Evolutionary conservation across 2,888 invertebrate species (phyloP).

Genomic region (Homarus gammarus): DNA sequence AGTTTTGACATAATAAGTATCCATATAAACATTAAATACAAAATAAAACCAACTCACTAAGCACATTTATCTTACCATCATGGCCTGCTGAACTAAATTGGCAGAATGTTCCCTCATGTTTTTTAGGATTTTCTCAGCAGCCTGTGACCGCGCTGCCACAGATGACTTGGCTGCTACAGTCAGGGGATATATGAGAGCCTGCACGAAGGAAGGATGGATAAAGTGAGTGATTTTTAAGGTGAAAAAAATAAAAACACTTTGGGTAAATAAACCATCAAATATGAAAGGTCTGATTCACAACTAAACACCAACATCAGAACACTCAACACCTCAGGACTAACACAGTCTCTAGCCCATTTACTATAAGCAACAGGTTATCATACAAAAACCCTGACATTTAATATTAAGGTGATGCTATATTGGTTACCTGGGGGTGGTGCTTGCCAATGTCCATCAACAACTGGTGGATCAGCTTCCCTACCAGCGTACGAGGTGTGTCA

Average conservation of each 20-base stretch:
- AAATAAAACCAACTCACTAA: no score
- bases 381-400: no score
- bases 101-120: constrained; percentile 97
- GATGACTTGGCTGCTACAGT: constrained; percentile 98
- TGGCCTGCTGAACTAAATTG: constrained; percentile 94
- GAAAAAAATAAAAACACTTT: no score
- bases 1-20: no score
- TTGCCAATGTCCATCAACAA: constrained; percentile 97
- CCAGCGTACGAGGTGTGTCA: constrained; percentile 93
- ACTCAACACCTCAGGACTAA: not conserved
- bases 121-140: constrained; percentile 95
- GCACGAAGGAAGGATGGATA: constrained; percentile 67
- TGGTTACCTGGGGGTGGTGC: constrained; percentile 93
- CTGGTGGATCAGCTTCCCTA: constrained; percentile 94
- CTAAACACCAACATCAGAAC: no score
- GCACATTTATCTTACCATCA: constrained; percentile 86
- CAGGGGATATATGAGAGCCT: constrained; percentile 96
- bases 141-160: constrained; percentile 89
- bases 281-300: no score
- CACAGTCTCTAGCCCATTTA: no score
- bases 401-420: no score
- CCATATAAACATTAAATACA: no score
- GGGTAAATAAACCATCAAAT: no score
- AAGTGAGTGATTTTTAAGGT: no score
- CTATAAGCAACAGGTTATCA: no score